Evolutionary conservation across 2,888 invertebrate genomes (phyloP).

Genomic region (Fragum sueziense): DNA sequence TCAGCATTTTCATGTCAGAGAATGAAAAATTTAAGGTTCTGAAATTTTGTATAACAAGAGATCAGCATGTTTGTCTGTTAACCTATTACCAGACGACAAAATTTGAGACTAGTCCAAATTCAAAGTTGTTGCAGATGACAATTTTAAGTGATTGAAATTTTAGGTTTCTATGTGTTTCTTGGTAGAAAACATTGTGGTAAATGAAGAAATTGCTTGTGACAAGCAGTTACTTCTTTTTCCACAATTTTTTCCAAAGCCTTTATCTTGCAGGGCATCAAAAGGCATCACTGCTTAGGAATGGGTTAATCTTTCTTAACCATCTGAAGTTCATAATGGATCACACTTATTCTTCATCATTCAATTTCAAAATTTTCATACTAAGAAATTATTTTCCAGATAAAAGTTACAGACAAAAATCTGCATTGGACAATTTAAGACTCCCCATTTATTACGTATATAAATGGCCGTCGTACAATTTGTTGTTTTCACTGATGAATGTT

Average conservation of each 20-base stretch:
- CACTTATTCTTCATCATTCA: too few species aligned
- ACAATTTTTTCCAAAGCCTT: background rate
- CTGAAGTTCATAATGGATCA: too few species aligned
- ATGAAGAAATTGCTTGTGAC: background rate
- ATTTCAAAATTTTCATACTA: too few species aligned
- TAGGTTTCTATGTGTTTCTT: background rate
- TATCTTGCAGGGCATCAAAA: background rate
- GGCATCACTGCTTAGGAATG: background rate
- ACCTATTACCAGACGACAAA: too few species aligned
- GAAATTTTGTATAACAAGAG: too few species aligned
- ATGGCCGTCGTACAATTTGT: background rate
- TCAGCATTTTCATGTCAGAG: too few species aligned
- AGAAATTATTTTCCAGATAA: too few species aligned
- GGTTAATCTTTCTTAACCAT: too few species aligned
- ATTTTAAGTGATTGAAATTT: background rate
- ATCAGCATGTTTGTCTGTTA: background rate
- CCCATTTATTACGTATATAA: background rate
- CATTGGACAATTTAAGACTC: too few species aligned
- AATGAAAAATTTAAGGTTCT: too few species aligned
- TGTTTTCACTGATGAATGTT: conserved; percentile 6
- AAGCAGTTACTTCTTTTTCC: background rate
- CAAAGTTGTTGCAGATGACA: background rate
- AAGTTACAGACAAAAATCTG: too few species aligned
- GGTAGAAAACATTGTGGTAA: background rate
- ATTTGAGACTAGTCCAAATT: too few species aligned